Evolutionary conservation across 2,888 invertebrate genomes (phyloP), one percentile per base, ranked within the genome.

Genomic region (Drosophila meridiana): DNA sequence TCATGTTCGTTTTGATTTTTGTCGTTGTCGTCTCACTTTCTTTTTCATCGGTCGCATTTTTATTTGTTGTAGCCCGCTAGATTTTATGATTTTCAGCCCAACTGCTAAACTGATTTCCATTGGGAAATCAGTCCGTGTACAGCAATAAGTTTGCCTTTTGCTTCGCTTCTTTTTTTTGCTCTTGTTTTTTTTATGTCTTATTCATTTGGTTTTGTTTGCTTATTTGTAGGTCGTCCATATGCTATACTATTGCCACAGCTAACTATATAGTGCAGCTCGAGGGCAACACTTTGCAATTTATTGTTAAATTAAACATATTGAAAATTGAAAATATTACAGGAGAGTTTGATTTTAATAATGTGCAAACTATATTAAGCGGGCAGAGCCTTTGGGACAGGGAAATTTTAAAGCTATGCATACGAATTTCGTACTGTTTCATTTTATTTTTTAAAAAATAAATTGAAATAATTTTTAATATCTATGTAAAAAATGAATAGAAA

Each of bases 101-200:
- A 74, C 87, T 85, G 90, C 90, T 92, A 92, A 92, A 92, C 90
- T 92, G 92, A 92, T 92, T 92, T 92, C 92, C 92, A 90, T 85
- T 76, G 90, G 92, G 92, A 92, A 90, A 90, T 90, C 90, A 90
- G 68, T 68, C 50, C 68, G 42, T 30, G 66, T 53, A 71, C 75
- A 80, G 60, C 67, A 74, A 71, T 75, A 82, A 82, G 77, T 81
- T 83, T 78, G 66, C 62, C 61, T 67, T 73, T 72, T 57, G 20
- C 55, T 58, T 69, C 60, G 47, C 66, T 53, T 53, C 28, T 68
- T 42, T 57, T 34, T 48, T 48, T 11, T 40, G 11, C n/a, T n/a
- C 4, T n/a, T 11, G 48, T 28, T 67, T 62, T 38, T 58, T 30
- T 38, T 20, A 3, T 13, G n/a, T 11, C 4, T n/a, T 55, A 34